phyloP scores from a whole-genome alignment of 2,888 invertebrate species.

The Sialis fuliginosa region DNA sequence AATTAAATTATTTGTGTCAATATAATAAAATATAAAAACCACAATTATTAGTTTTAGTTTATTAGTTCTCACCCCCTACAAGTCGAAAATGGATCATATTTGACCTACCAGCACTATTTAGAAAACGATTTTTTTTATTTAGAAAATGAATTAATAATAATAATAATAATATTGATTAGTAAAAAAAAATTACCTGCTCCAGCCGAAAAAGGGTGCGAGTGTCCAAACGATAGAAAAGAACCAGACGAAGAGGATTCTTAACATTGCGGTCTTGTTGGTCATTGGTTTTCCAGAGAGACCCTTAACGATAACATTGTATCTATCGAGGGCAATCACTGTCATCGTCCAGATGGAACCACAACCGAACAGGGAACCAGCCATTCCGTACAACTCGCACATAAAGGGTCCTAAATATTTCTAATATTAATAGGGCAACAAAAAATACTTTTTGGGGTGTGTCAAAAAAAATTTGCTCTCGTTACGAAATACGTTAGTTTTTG shows the following conservation, averaged over 20 bases:
- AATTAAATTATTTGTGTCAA: not conserved
- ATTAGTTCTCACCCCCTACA: too few relatives aligned
- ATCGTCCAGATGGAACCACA: constrained; percentile 86
- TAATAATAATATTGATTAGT: too few relatives aligned
- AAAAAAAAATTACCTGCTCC: constrained; percentile 43
- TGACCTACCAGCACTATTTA: too few relatives aligned
- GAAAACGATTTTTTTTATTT: too few relatives aligned
- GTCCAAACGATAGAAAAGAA: constrained; percentile 61
- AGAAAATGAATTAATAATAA: too few relatives aligned
- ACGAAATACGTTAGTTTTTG: too few relatives aligned
- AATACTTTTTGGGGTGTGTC: not conserved
- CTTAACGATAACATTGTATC: constrained; percentile 89
- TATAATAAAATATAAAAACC: not conserved
- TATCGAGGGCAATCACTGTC: constrained; percentile 80
- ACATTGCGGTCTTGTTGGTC: constrained; percentile 60
- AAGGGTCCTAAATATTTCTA: constrained; percentile 38
- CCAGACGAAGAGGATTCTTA: constrained; percentile 69
- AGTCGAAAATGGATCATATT: too few relatives aligned
- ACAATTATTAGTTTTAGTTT: too few relatives aligned
- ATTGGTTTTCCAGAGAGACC: constrained; percentile 72
- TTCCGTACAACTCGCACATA: constrained; percentile 75
- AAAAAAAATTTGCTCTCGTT: too few relatives aligned
- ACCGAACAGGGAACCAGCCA: constrained; percentile 76
- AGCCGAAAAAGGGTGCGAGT: constrained; percentile 69
- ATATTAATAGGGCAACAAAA: too few relatives aligned